Percentiles rank a stretch among this genome's conserved stretches.
Evolutionary conservation across 2,113 vertebrate species (phyloP).

Genomic region (Acrocephalus arundinaceus): DNA sequence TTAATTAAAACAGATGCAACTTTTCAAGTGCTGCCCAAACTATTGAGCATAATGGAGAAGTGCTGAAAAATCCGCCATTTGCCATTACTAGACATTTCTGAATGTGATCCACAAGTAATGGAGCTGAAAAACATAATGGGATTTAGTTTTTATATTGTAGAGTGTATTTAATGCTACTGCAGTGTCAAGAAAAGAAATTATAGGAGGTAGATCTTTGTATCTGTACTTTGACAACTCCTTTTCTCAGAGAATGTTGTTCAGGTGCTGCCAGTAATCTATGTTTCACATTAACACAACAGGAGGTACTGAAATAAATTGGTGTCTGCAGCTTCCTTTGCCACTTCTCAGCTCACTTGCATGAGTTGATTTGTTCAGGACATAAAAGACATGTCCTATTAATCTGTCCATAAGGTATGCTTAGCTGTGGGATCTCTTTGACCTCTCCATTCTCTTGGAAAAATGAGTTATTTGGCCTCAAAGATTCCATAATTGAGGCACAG

Average conservation of each 20-base stretch:
- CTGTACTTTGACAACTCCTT: not conserved
- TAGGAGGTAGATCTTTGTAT: not conserved
- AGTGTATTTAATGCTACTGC: not conserved
- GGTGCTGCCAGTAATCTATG: not conserved
- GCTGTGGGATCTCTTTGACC: not conserved
- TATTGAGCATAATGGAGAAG: not conserved
- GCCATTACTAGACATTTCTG: not conserved
- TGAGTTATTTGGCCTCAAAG: not conserved
- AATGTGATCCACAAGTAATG: not conserved
- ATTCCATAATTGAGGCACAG: not conserved
- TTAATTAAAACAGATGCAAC: not conserved
- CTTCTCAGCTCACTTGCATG: not conserved
- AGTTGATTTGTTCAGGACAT: accelerated
- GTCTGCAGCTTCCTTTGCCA: not conserved
- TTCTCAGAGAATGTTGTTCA: not conserved
- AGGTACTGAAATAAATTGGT: not conserved
- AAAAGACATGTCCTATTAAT: not conserved
- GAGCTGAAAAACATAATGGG: not conserved
- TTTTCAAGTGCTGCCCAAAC: not conserved
- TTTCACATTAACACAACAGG: not conserved
- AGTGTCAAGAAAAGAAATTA: not conserved
- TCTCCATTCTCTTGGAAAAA: not conserved
- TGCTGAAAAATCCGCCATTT: not conserved
- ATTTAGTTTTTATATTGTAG: not conserved
- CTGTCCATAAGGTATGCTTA: not conserved